Percentiles rank a stretch among this genome's conserved stretches.
These are phyloP conservation scores for Uromys caudimaculatus DNA, from an alignment of 2,797 vertebrate genomes.

Conservation along the genomic window DNA sequence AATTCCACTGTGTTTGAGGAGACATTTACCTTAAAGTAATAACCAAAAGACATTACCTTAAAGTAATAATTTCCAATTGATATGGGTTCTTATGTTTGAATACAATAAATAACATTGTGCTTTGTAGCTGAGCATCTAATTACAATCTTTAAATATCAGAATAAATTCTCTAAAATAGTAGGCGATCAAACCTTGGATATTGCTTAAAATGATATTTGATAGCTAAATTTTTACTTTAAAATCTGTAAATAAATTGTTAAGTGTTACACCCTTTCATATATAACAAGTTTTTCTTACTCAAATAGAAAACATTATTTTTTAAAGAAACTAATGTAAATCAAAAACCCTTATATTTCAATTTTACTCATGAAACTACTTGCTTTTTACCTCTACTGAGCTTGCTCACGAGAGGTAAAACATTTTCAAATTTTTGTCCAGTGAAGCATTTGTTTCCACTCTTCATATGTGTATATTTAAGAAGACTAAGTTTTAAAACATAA, in stretches of 20 bases:
- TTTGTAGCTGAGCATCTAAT: background rate
- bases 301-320: background rate
- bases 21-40: background rate
- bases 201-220: background rate
- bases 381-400: accelerated
- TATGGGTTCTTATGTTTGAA: background rate
- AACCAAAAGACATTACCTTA: background rate
- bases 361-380: background rate
- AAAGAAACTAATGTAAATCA: background rate
- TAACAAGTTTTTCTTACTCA: background rate
- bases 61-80: background rate
- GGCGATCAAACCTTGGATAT: background rate
- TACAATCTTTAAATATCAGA: background rate
- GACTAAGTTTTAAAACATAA: background rate
- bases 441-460: background rate
- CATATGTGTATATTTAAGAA: background rate
- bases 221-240: background rate
- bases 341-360: background rate
- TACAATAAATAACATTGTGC: background rate
- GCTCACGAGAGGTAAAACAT: background rate
- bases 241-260: background rate
- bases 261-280: background rate
- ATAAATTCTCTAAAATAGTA: constrained; percentile 21
- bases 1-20: background rate
- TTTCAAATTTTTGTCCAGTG: background rate